Percentiles rank a stretch among this genome's conserved stretches.
phyloP scores from a whole-genome alignment of 2,797 vertebrate species.

The Thamnophis elegans region DNA sequence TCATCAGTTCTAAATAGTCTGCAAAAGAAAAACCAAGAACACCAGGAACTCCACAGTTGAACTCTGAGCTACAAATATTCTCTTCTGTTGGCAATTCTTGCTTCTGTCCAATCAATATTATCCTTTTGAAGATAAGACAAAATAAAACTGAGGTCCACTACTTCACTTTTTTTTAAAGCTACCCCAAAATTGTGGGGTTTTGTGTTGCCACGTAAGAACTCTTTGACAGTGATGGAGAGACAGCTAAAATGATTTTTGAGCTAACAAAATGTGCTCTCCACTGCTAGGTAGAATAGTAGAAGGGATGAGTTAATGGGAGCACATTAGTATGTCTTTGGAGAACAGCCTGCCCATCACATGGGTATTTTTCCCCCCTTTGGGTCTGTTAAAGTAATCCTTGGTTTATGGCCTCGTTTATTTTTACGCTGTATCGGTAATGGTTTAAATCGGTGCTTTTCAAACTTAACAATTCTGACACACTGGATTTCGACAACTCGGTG shows the following conservation, averaged over 20 bases:
- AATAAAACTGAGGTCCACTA: neutral
- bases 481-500: neutral
- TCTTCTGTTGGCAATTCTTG: no score
- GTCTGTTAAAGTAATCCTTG: neutral
- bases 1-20: no score
- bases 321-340: no score
- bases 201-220: no score
- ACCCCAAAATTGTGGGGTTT: neutral
- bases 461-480: neutral
- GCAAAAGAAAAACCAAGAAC: no score
- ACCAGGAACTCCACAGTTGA: no score
- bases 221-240: neutral
- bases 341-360: neutral
- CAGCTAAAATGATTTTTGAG: neutral
- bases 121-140: neutral
- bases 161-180: neutral
- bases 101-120: no score
- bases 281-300: neutral
- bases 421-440: neutral
- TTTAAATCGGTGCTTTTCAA: neutral
- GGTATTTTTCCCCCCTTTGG: no score
- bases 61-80: no score
- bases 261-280: neutral
- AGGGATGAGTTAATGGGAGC: neutral
- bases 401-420: neutral